Base-by-base conservation (phyloP, 53 echinoderm and acorn worm genomes). In the Hippasteria phrygiana region DNA sequence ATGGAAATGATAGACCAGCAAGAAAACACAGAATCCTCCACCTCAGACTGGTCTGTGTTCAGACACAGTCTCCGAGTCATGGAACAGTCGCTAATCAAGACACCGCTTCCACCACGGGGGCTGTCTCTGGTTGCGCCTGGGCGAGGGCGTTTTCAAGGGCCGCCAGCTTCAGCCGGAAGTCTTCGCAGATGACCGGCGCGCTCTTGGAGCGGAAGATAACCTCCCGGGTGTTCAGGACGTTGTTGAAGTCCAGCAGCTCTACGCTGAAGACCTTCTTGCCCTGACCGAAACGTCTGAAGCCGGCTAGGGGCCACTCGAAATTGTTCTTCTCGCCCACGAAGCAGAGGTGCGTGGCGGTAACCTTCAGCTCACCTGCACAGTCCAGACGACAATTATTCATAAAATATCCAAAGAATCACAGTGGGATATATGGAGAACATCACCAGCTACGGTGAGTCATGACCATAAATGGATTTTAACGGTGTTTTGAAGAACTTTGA, bases 261-360 rank as follows among this genome's bases (percentile, higher is more conserved):
- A 89, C 78, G 36, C 76, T 41, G 71, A 89, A 89, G 48, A 89
- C 35, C 45, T 29, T 17, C 28, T 89, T 80, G 71, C 37, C 78
- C 70, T 80, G 89, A 13, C 89, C 70, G 41, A 79, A 89, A 18
- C 80, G 78, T 12, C 38, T 78, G n/a, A 89, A 71, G 35, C 62
- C 80, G 20, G 36, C 62, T 17, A 89, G 78, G 29, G 89, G 89
- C 89, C 89, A 89, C 41, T 80, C 80, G 51, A 79, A 79, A 71
- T 54, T 89, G 67, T 70, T 79, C 38, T 67, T 70, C 54, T 69
- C 71, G 12, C 89, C 80, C 66, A 71, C 75, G 71, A 89, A 89
- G 56, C 80, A 89, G 31, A 89, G 78, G 62, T 89, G 79, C 1
- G 89, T 89, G 0, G 63, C 78, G 18, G 89, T 89, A 13, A 89